Evolutionary conservation across 2,797 vertebrate genomes (phyloP).

Genomic region (Chelonia mydas): DNA sequence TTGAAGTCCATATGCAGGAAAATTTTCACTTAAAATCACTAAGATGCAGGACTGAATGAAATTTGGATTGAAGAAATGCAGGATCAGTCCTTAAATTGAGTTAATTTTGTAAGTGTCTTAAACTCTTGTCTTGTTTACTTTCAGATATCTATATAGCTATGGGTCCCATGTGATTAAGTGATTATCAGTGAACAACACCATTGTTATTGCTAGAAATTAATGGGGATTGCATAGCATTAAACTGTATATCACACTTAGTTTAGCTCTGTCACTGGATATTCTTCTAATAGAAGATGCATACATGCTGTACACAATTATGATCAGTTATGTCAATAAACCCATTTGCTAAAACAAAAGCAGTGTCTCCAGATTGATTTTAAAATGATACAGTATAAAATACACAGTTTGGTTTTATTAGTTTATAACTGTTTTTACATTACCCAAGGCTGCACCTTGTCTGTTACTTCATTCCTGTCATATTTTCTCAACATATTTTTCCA

Average conservation of each 20-base stretch:
- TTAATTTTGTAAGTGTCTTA: neutral
- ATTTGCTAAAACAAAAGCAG: constrained; percentile 59
- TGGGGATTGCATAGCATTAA: constrained; percentile 55
- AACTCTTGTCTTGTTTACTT: neutral
- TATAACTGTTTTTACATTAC: neutral
- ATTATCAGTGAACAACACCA: constrained; percentile 34
- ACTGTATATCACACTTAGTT: constrained; percentile 72
- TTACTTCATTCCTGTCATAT: neutral
- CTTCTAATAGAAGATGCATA: constrained; percentile 80
- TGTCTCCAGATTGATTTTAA: constrained; percentile 36
- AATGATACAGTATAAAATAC: neutral
- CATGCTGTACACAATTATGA: constrained; percentile 76
- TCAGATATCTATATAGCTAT: constrained; percentile 22
- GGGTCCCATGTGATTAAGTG: constrained; percentile 19
- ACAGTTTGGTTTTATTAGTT: neutral
- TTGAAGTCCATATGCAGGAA: neutral
- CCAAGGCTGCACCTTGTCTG: neutral
- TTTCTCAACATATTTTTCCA: constrained; percentile 9
- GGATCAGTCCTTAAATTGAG: neutral
- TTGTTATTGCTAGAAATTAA: constrained; percentile 55
- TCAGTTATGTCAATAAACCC: constrained; percentile 79
- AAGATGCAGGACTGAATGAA: neutral
- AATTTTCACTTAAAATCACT: neutral
- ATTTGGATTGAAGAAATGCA: constrained; percentile 11
- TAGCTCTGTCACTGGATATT: constrained; percentile 76